A percentile compares a stretch with the other conserved stretches of the same genome.
These are phyloP conservation scores for Nanorana parkeri DNA, from an alignment of 2,113 vertebrate genomes.

Conservation along the genomic window DNA sequence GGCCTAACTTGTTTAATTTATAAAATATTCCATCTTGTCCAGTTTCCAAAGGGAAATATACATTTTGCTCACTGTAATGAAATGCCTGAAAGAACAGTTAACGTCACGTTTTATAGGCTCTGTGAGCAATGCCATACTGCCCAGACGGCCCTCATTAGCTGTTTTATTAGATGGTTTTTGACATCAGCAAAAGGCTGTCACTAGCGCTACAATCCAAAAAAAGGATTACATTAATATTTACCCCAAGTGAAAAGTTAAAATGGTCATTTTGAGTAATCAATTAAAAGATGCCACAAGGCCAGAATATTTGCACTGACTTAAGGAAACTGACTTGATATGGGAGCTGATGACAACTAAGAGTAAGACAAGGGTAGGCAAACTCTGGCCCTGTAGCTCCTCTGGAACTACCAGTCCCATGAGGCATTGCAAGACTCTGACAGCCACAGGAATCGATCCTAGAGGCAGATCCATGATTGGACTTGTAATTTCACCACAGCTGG, in stretches of 20 bases:
- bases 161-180: slow-evolving; percentile 25
- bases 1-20: no score
- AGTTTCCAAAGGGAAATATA: no score
- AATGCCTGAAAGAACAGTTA: slow-evolving; percentile 1
- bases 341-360: no score
- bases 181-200: background rate
- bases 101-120: slow-evolving; percentile 4
- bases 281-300: no score
- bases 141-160: slow-evolving; percentile 30
- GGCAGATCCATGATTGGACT: no score
- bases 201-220: slow-evolving; percentile 4
- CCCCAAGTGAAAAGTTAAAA: slow-evolving; percentile 22
- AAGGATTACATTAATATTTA: slow-evolving; percentile 31
- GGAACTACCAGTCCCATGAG: no score
- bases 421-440: no score
- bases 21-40: no score
- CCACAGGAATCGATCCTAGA: no score
- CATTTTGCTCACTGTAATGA: background rate
- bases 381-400: no score
- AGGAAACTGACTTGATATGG: slow-evolving; percentile 19
- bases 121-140: slow-evolving; percentile 6
- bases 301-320: slow-evolving; percentile 21
- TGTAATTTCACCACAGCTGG: no score
- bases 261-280: slow-evolving; percentile 34
- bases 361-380: no score